Evolutionary conservation across 2,888 invertebrate genomes (phyloP), one percentile per base, ranked within the genome.

Genomic region (Geotrupes spiniger): DNA sequence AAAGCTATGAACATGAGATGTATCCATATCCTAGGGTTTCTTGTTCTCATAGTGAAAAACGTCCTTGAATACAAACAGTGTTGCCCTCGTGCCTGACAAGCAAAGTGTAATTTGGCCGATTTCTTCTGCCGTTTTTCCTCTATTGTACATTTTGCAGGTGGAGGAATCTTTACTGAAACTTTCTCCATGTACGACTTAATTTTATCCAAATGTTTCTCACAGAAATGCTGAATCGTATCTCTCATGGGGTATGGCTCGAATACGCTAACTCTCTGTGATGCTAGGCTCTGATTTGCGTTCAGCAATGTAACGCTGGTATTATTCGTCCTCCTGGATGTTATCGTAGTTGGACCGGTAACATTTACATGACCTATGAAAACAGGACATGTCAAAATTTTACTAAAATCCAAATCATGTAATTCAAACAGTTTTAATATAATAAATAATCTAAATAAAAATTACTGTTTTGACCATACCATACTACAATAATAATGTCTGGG

Each of bases 1-100:
- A 94, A 81, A 53, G 93, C 91, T 42, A 96, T 81, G 74, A 96
- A 95, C 93, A 96, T 95, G 40, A 96, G 80, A 76, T 96, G 95
- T 56, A 96, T 89, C 96, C 95, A 95, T 33, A 89, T 86, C 58
- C 91, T 81, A 0, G 94, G 89, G 68, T 87, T 84, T 54, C 90
- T 81, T 21, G 88, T 89, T 57, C 85, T 79, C 84, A 89, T 83
- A 8, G 83, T 84, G 74, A 89, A 89, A 60, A 84, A 82, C 6
- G 87, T 83, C 66, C 85, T 83, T 48, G 85, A 84, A 76, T 92
- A 95, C 52, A 95, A 79, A 73, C 95, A 96, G 74, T 93, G 86
- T 63, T 88, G 82, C 59, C 83, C 87, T 66, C 85, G 80, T 36
- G 85, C 85, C 63, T 91, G 91, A 75, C 95, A 95, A 46, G 87